Evolutionary conservation across 2,888 invertebrate genomes (phyloP), one percentile per base, ranked within the genome.

Genomic region (Yponomeuta plumbellus): DNA sequence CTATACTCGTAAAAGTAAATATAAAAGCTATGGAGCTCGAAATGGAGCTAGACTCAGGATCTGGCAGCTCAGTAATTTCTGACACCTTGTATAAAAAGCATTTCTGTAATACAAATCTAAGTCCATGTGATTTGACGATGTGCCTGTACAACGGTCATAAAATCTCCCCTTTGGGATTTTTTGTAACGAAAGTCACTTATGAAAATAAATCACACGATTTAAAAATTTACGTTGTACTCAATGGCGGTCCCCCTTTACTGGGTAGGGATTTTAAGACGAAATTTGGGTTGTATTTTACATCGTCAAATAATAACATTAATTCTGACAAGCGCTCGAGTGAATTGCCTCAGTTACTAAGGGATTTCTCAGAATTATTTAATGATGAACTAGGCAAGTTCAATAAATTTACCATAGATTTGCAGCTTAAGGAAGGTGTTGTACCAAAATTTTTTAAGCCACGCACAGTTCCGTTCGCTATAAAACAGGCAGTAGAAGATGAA

Each of bases 401-500:
- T 66, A 67, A 70, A 40, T 68, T 64, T 21, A 17, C 66, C 44
- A 66, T 68, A 8, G 2, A 66, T 3, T 62, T 69, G 44, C 17
- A 61, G 6, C 34, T 69, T 17, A 68, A 69, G 61, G 68, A 68
- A 39, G 23, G 23, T 22, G 40, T 23, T 0, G 13, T 20, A 21
- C 69, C 69, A 17, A 69, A 68, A 17, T 69, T 64, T 66, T 70
- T 67, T 26, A 73, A 72, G 66, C 70, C 71, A 20, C 67, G 74
- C 11, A 23, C 70, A 22, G 65, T 74, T 20, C 73, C 74, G 11
- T 74, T 73, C n/a, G 74, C 74, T 4, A 65, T 73, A 39, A 68
- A 69, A 66, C 62, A 69, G 11, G 68, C 66, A 61, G 70, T 74
- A 59, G 71, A 73, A 52, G 72, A 67, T 68, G 73, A 70, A 68